A percentile compares a stretch with the other conserved stretches of the same genome.
phyloP scores from a whole-genome alignment of 2,888 invertebrate species.

The Tenodera sinensis region DNA sequence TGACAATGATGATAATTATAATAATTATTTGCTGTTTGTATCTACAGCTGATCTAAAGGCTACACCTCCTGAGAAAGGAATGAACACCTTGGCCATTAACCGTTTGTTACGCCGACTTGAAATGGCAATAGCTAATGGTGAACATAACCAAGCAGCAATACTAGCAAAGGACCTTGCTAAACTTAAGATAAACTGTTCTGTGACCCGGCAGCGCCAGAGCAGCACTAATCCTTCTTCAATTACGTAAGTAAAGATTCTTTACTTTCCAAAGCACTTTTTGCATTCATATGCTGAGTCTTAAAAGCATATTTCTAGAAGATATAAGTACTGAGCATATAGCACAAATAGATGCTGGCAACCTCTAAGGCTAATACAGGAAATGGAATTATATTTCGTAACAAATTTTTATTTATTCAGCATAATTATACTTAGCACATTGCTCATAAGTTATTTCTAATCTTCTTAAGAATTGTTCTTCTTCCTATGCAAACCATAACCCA shows the following conservation, averaged over 20 bases:
- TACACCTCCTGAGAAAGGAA: slow-evolving; percentile 39
- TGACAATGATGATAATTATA: no score
- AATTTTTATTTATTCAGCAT: no score
- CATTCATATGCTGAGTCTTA: no score
- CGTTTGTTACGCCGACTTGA: slow-evolving; percentile 67
- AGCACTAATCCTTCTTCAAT: slow-evolving; percentile 34
- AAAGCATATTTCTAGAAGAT: no score
- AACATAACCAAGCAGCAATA: slow-evolving; percentile 69
- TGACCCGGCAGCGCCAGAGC: slow-evolving; percentile 47
- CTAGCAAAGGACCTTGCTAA: slow-evolving; percentile 74
- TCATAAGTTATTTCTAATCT: no score
- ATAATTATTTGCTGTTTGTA: not conserved
- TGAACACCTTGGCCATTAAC: slow-evolving; percentile 59
- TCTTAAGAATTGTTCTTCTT: no score
- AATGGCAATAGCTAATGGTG: slow-evolving; percentile 71
- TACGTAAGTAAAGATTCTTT: slow-evolving; percentile 35
- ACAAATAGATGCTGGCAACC: no score
- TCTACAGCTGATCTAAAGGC: slow-evolving; percentile 25
- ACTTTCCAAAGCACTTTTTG: not conserved
- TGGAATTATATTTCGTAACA: no score
- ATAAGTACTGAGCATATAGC: no score
- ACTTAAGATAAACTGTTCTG: slow-evolving; percentile 71
- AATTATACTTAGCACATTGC: no score
- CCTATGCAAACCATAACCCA: no score
- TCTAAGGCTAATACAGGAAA: no score